These are phyloP conservation scores for Bos javanicus DNA, from an alignment of 2,113 vertebrate genomes.

Conservation along the genomic window DNA sequence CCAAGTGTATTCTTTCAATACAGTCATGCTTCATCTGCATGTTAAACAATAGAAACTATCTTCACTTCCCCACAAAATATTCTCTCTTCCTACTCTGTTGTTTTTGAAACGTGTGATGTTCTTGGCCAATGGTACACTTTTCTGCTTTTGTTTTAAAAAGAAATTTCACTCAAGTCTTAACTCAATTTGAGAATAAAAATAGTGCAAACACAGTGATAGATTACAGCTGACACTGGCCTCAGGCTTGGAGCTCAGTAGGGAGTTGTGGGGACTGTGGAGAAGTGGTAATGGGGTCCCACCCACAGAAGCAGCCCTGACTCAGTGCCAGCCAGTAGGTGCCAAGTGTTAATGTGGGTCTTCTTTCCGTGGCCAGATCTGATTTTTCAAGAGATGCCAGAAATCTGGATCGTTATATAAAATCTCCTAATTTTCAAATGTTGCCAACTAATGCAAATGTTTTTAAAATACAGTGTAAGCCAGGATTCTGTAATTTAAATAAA, in stretches of 20 bases:
- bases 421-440: slow-evolving; percentile 41
- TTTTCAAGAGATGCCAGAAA: slow-evolving; percentile 38
- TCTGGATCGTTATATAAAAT: slow-evolving; percentile 35
- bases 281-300: neutral
- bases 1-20: neutral
- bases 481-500: slow-evolving; percentile 50
- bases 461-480: slow-evolving; percentile 1
- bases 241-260: neutral
- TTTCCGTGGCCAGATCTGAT: neutral
- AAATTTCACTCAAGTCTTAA: slow-evolving; percentile 50
- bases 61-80: neutral
- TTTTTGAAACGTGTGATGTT: slow-evolving; percentile 42
- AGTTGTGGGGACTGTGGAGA: neutral
- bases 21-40: neutral
- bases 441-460: slow-evolving; percentile 50
- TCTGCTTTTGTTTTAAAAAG: slow-evolving; percentile 48
- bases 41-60: neutral
- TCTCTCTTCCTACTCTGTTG: neutral
- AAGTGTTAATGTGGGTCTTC: neutral
- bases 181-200: slow-evolving; percentile 52
- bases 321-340: neutral
- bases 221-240: slow-evolving; percentile 33
- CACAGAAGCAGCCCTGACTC: neutral
- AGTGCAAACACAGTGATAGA: slow-evolving; percentile 28
- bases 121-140: slow-evolving; percentile 23